phyloP scores from a whole-genome alignment of 2,113 vertebrate genomes.

The Haemorhous mexicanus region DNA sequence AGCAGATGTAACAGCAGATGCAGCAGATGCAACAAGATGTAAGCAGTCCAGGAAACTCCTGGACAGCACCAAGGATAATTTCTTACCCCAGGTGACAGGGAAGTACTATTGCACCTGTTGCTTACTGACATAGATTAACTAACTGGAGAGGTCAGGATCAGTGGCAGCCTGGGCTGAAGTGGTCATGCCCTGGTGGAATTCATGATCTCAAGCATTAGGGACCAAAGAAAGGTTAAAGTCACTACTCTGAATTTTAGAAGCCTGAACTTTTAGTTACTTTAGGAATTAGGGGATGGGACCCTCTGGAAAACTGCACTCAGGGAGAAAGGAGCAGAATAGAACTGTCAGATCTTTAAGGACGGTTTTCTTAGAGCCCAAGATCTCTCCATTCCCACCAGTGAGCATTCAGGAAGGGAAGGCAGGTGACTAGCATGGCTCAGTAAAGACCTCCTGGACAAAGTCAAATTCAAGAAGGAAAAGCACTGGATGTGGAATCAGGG shows the following conservation, averaged over 20 bases:
- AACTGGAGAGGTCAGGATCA: background rate
- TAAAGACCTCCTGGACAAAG: background rate
- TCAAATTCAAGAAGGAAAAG: background rate
- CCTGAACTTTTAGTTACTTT: background rate
- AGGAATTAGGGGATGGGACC: background rate
- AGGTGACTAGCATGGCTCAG: background rate
- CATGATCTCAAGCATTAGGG: background rate
- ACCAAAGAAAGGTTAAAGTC: background rate
- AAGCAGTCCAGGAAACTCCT: background rate
- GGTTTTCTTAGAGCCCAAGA: background rate
- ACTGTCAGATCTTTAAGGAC: background rate
- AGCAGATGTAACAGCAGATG: too few relatives aligned
- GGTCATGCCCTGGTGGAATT: background rate
- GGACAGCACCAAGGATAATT: background rate
- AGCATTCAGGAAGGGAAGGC: background rate
- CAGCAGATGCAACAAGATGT: background rate
- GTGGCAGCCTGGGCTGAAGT: background rate
- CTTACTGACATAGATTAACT: background rate
- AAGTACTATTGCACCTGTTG: background rate
- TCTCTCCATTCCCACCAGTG: background rate
- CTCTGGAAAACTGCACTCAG: background rate
- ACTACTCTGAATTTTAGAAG: background rate
- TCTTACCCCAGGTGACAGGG: background rate
- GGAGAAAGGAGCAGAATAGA: background rate
- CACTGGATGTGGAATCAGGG: background rate